phyloP scores from a whole-genome alignment of 2,113 vertebrate genomes.

The Garra rufa region DNA sequence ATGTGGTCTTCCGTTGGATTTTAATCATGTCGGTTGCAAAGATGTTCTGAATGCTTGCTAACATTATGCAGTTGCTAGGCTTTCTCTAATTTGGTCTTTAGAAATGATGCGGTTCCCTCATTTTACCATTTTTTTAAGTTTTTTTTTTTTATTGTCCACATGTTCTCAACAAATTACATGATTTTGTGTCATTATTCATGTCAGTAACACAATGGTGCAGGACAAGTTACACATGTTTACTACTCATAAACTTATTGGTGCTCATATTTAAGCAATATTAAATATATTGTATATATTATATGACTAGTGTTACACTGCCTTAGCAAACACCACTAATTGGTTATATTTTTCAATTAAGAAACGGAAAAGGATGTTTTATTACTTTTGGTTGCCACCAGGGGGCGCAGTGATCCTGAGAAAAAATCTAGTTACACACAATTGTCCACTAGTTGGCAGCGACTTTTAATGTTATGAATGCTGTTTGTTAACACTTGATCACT shows the following conservation, averaged over 20 bases:
- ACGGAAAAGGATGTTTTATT: not conserved
- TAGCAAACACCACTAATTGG: not conserved
- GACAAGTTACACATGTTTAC: not conserved
- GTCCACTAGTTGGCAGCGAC: not conserved
- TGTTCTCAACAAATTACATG: not conserved
- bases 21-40: not conserved
- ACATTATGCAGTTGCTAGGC: not conserved
- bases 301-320: not conserved
- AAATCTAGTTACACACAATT: not conserved
- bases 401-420: not conserved
- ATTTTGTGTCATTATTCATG: not conserved
- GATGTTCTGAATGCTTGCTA: not conserved
- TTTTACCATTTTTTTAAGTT: not conserved
- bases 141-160: not conserved
- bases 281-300: not conserved
- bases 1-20: not conserved
- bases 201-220: not conserved
- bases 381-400: not conserved
- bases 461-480: not conserved
- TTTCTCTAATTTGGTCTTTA: not conserved
- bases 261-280: not conserved
- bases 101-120: not conserved
- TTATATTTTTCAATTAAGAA: not conserved
- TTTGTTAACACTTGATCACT: not conserved
- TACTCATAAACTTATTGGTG: not conserved